Conservation (phyloP, 2,888 invertebrate species). For the Nephrotoma guestfalica region DNA sequence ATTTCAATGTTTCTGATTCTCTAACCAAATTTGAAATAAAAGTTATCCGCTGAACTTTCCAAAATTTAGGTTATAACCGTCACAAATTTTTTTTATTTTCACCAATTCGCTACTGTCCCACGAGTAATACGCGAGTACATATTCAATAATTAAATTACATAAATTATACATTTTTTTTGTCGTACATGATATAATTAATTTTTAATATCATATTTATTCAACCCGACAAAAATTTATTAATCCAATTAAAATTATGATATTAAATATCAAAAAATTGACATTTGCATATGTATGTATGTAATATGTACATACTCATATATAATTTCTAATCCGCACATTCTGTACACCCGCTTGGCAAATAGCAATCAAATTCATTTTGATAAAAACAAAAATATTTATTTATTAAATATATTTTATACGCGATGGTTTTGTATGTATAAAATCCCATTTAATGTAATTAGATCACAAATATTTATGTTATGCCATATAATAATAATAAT, state of each 20-base stretch:
- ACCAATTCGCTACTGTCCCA: background rate
- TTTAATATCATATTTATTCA: background rate
- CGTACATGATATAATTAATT: background rate
- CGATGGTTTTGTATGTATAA: background rate
- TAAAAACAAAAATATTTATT: background rate
- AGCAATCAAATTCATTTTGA: background rate
- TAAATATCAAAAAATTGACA: background rate
- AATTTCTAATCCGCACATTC: background rate
- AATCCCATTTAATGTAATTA: background rate
- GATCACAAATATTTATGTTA: background rate
- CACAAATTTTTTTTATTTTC: no score
- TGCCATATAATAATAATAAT: background rate
- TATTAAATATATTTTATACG: background rate
- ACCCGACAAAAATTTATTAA: background rate
- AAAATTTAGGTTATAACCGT: no score
- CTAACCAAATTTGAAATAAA: no score
- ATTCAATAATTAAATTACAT: background rate
- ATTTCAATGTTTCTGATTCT: no score
- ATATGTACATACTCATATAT: no score
- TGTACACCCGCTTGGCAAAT: background rate
- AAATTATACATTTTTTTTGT: background rate
- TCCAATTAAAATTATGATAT: background rate
- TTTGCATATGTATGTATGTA: background rate
- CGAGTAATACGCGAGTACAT: background rate
- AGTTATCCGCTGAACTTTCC: no score